Conservation (phyloP, 2,888 invertebrate species). For the Allygus modestus region DNA sequence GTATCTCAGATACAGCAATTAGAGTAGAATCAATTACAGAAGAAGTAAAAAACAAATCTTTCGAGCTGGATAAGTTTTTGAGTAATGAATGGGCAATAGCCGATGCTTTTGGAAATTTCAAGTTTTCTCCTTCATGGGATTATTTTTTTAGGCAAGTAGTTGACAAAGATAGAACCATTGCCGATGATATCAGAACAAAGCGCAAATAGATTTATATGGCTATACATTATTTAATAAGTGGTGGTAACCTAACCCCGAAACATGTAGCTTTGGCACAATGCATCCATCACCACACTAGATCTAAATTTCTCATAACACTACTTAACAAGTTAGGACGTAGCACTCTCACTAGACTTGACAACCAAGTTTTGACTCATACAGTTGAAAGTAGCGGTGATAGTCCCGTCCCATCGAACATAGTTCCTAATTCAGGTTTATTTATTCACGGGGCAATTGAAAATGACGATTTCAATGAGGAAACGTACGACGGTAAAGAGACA, state of each 20-base stretch:
- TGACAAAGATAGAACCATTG: not conserved
- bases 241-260: not conserved
- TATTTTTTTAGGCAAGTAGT: not conserved
- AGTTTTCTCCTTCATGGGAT: not conserved
- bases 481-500: slow-evolving; percentile 13
- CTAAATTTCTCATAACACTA: not conserved
- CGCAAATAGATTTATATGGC: slow-evolving; percentile 11
- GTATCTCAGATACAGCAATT: not conserved
- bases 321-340: slow-evolving; percentile 8
- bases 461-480: slow-evolving; percentile 26
- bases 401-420: not conserved
- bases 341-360: not conserved
- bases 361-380: not conserved
- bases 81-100: not conserved
- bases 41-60: not conserved
- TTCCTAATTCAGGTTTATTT: not conserved
- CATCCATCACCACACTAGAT: slow-evolving; percentile 26
- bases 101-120: not conserved
- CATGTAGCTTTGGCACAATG: slow-evolving; percentile 22
- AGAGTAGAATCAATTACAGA: not conserved
- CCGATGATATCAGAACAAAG: not conserved
- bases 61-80: not conserved
- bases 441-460: slow-evolving; percentile 19
- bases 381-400: not conserved
- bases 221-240: slow-evolving; percentile 10